Percentiles rank a stretch among this genome's conserved stretches.
Conservation (phyloP, 2,797 vertebrate species). For the Acomys russatus region DNA sequence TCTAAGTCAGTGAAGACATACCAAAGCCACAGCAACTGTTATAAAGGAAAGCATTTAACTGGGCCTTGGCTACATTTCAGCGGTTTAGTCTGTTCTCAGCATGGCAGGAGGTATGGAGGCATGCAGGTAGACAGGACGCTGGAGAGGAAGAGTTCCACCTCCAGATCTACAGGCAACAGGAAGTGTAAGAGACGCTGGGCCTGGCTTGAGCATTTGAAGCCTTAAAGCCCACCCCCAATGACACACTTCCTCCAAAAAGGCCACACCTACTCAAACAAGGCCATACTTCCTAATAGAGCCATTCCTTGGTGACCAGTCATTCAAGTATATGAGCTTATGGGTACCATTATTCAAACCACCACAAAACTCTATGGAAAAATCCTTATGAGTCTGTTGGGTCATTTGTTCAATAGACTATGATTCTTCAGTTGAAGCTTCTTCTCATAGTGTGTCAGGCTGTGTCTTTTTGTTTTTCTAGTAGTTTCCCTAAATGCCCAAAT, state of each 20-base stretch:
- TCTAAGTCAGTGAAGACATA: background rate
- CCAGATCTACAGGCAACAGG: background rate
- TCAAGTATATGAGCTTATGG: background rate
- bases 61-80: background rate
- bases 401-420: background rate
- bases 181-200: background rate
- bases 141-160: background rate
- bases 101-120: background rate
- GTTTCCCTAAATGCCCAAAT: conserved; percentile 38
- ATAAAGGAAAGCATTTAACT: background rate
- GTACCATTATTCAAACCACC: background rate
- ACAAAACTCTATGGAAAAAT: background rate
- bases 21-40: background rate
- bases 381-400: background rate
- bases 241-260: background rate
- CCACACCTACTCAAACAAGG: background rate
- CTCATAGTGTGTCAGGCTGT: background rate
- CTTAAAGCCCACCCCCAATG: background rate
- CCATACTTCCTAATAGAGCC: background rate
- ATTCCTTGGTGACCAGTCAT: background rate
- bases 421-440: background rate
- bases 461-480: conserved; percentile 13
- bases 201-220: background rate
- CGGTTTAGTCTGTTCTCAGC: background rate
- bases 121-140: background rate